phyloP scores from a whole-genome alignment of 1,140 invertebrate genomes.

The Magallana ariakensis region DNA sequence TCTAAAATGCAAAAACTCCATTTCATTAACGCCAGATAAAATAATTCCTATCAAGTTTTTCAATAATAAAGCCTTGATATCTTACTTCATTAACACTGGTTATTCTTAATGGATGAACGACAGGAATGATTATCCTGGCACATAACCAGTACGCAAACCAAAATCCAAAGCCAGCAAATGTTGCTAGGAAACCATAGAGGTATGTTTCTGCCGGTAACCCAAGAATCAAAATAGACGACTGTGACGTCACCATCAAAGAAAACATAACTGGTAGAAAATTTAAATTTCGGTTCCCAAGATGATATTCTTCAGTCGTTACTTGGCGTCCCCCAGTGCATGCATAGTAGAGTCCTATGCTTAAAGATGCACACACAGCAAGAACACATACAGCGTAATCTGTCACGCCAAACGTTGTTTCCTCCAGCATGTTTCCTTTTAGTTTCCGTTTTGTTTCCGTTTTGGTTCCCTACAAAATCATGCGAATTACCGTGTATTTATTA shows the following conservation, averaged over 20 bases:
- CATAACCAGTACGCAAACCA: conserved; percentile 42
- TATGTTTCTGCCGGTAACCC: conserved; percentile 59
- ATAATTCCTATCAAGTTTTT: too few species aligned
- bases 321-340: conserved; percentile 90
- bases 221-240: conserved; percentile 58
- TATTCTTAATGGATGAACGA: conserved; percentile 55
- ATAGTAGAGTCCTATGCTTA: conserved; percentile 88
- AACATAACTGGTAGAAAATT: conserved; percentile 50
- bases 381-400: conserved; percentile 62
- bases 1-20: neutral
- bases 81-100: conserved; percentile 55
- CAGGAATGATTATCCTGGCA: conserved; percentile 51
- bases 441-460: too few species aligned
- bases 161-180: conserved; percentile 46
- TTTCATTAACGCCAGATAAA: neutral
- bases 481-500: too few species aligned
- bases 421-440: neutral
- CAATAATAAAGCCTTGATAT: neutral
- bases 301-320: conserved; percentile 89
- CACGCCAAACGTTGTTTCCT: conserved; percentile 11
- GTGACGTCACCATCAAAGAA: conserved; percentile 57
- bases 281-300: conserved; percentile 84
- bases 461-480: neutral
- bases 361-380: conserved; percentile 66
- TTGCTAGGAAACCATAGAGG: conserved; percentile 42